phyloP scores from a whole-genome alignment of 2,888 invertebrate species.

The Polylopha cassiicola region DNA sequence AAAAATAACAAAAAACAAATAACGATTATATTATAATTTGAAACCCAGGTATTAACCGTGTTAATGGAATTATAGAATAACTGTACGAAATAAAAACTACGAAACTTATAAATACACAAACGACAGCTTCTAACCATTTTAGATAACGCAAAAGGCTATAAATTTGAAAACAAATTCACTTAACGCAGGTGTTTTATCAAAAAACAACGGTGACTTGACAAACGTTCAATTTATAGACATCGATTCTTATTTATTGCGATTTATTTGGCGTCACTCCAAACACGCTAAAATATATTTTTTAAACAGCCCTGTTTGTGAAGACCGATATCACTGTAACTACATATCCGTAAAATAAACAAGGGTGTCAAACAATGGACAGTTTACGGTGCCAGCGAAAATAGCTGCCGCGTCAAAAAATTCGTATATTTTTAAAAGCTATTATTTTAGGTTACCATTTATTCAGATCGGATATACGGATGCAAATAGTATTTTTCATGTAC shows the following conservation, averaged over 20 bases:
- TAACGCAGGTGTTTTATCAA: no score
- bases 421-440: constrained; percentile 12
- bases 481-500: no score
- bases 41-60: no score
- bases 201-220: neutral
- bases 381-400: constrained; percentile 12
- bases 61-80: no score
- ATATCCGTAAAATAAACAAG: constrained; percentile 18
- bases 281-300: constrained; percentile 9
- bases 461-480: neutral
- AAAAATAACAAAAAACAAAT: no score
- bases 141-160: no score
- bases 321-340: constrained; percentile 3
- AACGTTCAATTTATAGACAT: neutral
- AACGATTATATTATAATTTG: no score
- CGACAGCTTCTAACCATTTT: no score
- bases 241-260: constrained; percentile 1
- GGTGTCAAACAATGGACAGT: constrained; percentile 13
- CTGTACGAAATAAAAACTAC: no score
- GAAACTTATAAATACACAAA: no score
- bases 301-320: constrained; percentile 13
- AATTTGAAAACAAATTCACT: no score
- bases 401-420: constrained; percentile 8
- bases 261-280: constrained; percentile 8
- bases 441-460: neutral